Evolutionary conservation across 1,140 invertebrate genomes (phyloP).

Genomic region (Drosophila sulfurigaster): DNA sequence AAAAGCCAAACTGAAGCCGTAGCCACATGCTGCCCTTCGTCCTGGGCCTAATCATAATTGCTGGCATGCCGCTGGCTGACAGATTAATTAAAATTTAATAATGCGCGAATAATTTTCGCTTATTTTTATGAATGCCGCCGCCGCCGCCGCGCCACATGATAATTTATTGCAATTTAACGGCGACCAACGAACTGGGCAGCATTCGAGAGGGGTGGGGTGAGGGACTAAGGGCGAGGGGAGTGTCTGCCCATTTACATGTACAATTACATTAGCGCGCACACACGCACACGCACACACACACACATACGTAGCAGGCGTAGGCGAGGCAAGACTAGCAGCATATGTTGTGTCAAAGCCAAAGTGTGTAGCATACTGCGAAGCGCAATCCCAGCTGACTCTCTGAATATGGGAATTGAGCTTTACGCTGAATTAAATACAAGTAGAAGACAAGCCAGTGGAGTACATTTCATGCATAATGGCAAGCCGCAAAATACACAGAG

Average conservation of each 20-base stretch:
- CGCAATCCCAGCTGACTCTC: constrained; percentile 74
- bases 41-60: constrained; percentile 42
- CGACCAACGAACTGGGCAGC: constrained; percentile 5
- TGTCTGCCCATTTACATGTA: constrained; percentile 20
- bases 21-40: constrained; percentile 32
- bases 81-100: constrained; percentile 81
- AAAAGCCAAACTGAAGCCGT: background rate
- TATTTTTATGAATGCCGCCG: constrained; percentile 39
- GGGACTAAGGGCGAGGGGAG: background rate
- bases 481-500: constrained; percentile 31
- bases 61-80: constrained; percentile 38
- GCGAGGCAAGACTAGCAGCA: constrained; percentile 36
- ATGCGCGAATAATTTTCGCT: constrained; percentile 44
- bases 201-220: background rate
- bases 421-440: constrained; percentile 47
- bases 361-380: constrained; percentile 62
- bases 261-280: constrained; percentile 26
- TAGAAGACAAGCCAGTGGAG: constrained; percentile 11
- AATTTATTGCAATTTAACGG: constrained; percentile 70
- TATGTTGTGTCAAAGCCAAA: constrained; percentile 51
- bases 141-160: constrained; percentile 22
- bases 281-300: background rate
- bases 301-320: background rate
- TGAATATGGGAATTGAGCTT: constrained; percentile 41
- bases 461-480: constrained; percentile 52